These are phyloP conservation scores for Rapana venosa DNA, from an alignment of 2,888 invertebrate species.

Conservation along the genomic window DNA sequence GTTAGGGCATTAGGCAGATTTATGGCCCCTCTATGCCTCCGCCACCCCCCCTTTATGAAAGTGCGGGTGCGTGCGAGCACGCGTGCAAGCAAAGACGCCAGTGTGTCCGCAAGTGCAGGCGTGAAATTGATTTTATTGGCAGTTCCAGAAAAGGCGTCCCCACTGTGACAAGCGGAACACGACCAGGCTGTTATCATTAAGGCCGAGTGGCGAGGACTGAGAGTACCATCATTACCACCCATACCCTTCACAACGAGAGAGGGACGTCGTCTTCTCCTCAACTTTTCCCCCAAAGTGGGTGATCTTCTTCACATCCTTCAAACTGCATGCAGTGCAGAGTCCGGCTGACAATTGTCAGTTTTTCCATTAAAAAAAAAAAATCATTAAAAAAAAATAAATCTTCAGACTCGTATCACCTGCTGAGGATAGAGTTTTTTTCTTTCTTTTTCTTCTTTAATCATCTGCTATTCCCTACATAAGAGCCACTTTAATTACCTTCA, in stretches of 20 bases:
- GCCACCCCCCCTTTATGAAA: conserved; percentile 12
- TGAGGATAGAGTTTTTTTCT: no score
- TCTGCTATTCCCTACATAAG: no score
- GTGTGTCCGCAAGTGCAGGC: conserved; percentile 30
- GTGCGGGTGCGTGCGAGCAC: conserved; percentile 39
- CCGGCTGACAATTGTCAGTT: no score
- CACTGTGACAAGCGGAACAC: conserved; percentile 24
- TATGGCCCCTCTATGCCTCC: conserved; percentile 28
- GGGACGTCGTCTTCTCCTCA: background rate
- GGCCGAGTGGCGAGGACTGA: conserved; percentile 7
- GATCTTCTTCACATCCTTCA: background rate
- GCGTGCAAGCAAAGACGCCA: conserved; percentile 11
- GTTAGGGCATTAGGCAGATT: conserved; percentile 39
- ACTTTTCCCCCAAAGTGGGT: background rate
- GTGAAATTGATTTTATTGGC: conserved; percentile 40
- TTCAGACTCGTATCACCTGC: no score
- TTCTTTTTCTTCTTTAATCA: no score
- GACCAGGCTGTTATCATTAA: conserved; percentile 1
- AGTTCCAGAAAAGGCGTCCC: background rate
- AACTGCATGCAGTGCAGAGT: no score
- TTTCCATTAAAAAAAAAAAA: no score
- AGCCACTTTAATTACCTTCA: no score
- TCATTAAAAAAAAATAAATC: no score
- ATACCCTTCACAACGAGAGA: background rate
- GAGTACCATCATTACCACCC: background rate